A percentile compares a stretch with the other conserved stretches of the same genome.
These are phyloP conservation scores for Ailurus styani DNA, from an alignment of 2,113 vertebrate species.

Conservation along the genomic window DNA sequence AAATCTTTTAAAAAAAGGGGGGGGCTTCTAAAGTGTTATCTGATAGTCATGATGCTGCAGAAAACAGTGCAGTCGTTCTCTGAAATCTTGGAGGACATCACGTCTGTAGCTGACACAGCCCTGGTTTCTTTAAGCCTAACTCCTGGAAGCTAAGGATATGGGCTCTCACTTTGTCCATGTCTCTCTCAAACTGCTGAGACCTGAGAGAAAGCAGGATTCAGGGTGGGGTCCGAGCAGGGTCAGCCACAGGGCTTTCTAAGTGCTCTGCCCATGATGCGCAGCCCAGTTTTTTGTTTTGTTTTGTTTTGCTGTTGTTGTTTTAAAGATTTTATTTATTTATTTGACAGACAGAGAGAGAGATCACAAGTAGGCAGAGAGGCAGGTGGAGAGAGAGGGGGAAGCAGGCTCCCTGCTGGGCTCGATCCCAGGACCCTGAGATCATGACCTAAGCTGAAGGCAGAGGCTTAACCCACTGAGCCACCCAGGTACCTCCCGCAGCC, in stretches of 20 bases:
- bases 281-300: too few species aligned
- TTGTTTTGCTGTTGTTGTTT: too few species aligned
- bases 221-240: not conserved
- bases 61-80: not conserved
- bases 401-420: too few species aligned
- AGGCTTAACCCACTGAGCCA: too few species aligned
- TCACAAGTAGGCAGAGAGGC: too few species aligned
- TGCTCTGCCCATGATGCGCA: rapidly evolving
- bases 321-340: too few species aligned
- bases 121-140: not conserved
- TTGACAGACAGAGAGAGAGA: too few species aligned
- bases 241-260: not conserved
- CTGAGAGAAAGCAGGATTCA: not conserved
- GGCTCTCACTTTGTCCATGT: not conserved
- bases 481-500: too few species aligned
- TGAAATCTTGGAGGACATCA: not conserved
- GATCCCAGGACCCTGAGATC: too few species aligned
- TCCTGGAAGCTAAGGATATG: not conserved
- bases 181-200: not conserved
- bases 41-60: not conserved
- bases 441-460: too few species aligned
- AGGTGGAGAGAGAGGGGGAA: too few species aligned
- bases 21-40: not conserved
- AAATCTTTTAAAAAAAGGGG: too few species aligned
- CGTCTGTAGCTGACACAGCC: not conserved